Conservation (phyloP, 2,113 vertebrate genomes). For the Sigmodon hispidus region DNA sequence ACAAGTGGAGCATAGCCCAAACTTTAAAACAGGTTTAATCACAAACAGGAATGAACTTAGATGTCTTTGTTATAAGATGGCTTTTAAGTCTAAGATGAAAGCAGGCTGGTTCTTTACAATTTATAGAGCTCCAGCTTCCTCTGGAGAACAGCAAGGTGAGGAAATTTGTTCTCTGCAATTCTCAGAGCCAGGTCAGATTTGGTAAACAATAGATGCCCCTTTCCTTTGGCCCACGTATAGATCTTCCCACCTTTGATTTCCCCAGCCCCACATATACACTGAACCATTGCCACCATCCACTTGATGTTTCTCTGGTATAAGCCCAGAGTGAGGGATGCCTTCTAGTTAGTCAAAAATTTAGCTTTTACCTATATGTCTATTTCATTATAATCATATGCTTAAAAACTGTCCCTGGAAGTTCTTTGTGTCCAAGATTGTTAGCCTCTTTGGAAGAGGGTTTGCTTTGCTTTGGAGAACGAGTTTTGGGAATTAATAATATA, state of each 20-base stretch:
- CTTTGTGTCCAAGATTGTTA: neutral
- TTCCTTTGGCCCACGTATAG: neutral
- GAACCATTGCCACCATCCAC: neutral
- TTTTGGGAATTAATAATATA: neutral
- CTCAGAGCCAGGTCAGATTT: neutral
- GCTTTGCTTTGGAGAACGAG: neutral
- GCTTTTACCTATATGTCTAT: neutral
- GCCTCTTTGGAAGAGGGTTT: neutral
- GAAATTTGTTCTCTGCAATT: neutral
- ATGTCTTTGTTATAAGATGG: neutral
- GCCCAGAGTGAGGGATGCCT: neutral
- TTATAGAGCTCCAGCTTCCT: neutral
- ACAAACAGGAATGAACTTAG: neutral
- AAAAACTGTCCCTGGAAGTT: conserved; percentile 15
- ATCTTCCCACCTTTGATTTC: neutral
- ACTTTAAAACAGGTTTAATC: neutral
- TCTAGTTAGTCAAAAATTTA: neutral
- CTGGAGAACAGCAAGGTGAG: neutral
- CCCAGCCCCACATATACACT: neutral
- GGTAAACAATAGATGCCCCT: neutral
- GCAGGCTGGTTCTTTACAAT: neutral
- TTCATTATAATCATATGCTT: neutral
- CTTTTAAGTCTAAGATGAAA: neutral
- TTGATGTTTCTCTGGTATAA: neutral
- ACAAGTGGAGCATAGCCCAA: neutral